phyloP scores from a whole-genome alignment of 2,113 vertebrate species.

The Mixornis gularis region DNA sequence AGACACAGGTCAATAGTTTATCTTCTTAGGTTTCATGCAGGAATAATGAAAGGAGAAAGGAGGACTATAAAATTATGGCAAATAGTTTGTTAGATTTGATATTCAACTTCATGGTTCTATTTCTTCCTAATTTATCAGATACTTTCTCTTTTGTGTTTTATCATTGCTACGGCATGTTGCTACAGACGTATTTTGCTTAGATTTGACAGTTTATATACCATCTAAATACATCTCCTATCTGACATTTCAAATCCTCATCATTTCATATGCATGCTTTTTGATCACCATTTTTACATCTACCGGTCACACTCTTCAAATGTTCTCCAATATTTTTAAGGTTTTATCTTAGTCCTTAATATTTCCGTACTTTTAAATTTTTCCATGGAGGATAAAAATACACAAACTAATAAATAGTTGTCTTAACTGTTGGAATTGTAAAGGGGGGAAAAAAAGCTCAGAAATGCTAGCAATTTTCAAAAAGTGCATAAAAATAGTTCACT shows the following conservation, averaged over 20 bases:
- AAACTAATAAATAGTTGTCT: neutral
- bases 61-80: neutral
- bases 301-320: neutral
- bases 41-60: neutral
- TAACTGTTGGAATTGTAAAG: neutral
- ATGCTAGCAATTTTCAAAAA: neutral
- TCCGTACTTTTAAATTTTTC: neutral
- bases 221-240: neutral
- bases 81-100: neutral
- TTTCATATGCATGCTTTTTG: neutral
- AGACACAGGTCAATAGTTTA: neutral
- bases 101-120: neutral
- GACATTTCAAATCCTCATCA: neutral
- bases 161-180: neutral
- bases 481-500: neutral
- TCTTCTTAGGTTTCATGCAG: neutral
- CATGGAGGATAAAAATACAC: neutral
- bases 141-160: neutral
- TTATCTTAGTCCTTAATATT: neutral
- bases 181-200: neutral
- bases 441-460: accelerated
- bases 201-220: neutral
- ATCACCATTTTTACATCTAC: neutral
- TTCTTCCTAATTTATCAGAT: neutral
- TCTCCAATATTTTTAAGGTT: neutral